A percentile compares a stretch with the other conserved stretches of the same genome.
These are phyloP conservation scores for Oreochromis mossambicus DNA, from an alignment of 2,797 vertebrate species.

Conservation along the genomic window DNA sequence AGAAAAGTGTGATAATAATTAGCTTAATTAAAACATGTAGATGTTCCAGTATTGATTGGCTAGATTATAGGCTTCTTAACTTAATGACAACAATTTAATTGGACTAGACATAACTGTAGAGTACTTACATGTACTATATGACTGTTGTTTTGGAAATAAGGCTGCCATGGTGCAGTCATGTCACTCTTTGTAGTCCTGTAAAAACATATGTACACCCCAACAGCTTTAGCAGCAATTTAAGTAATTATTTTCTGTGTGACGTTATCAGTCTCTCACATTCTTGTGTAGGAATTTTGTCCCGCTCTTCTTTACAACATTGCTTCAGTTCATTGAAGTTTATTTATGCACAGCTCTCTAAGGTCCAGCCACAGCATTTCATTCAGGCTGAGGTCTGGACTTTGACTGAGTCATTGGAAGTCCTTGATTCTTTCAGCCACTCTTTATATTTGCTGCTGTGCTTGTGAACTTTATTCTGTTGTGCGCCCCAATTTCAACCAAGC, in stretches of 20 bases:
- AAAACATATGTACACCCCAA: accelerated
- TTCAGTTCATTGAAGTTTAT: background rate
- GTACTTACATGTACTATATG: background rate
- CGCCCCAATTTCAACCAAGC: background rate
- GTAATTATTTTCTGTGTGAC: background rate
- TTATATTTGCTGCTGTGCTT: background rate
- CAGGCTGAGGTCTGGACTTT: background rate
- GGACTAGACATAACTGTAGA: background rate
- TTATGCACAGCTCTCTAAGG: background rate
- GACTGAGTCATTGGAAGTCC: accelerated
- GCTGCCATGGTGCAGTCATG: background rate
- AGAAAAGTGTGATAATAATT: background rate
- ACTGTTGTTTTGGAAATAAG: background rate
- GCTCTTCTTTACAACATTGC: background rate
- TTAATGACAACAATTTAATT: background rate
- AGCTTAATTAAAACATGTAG: background rate
- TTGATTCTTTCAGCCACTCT: background rate
- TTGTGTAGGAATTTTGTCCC: background rate
- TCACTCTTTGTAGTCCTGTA: background rate
- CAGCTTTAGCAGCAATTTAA: background rate
- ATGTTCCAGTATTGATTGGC: background rate
- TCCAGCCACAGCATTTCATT: background rate
- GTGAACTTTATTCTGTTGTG: background rate
- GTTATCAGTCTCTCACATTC: background rate
- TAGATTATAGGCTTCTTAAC: background rate